phyloP scores from a whole-genome alignment of 2,888 invertebrate genomes.

The Dryobotodes eremita region DNA sequence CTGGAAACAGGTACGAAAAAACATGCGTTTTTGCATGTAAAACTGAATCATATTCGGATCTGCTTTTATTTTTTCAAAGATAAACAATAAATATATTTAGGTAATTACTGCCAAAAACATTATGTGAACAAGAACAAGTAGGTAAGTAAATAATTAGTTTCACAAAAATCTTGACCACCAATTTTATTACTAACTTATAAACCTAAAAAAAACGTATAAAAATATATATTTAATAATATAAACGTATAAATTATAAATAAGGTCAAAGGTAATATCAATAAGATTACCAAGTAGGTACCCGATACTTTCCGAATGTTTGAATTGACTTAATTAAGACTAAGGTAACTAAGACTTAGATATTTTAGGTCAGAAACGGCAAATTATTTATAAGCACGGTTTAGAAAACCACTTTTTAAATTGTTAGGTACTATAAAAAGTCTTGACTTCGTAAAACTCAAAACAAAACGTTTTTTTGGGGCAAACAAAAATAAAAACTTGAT shows the following conservation, averaged over 20 bases:
- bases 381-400: background rate
- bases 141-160: background rate
- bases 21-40: too few species aligned
- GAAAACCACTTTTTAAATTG: background rate
- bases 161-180: background rate
- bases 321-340: background rate
- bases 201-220: too few species aligned
- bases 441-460: background rate
- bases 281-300: background rate
- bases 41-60: background rate
- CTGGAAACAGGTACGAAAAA: background rate
- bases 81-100: background rate
- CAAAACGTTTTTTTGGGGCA: rapidly evolving
- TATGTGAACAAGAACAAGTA: background rate
- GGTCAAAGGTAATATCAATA: background rate
- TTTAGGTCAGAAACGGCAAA: too few species aligned
- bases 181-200: background rate
- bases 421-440: background rate
- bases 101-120: background rate
- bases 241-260: too few species aligned
- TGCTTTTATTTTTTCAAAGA: background rate
- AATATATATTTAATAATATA: too few species aligned
- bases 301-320: background rate
- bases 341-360: background rate
- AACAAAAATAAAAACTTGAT: background rate